Conservation (phyloP, 2,797 vertebrate species). For the Ciconia nigra region DNA sequence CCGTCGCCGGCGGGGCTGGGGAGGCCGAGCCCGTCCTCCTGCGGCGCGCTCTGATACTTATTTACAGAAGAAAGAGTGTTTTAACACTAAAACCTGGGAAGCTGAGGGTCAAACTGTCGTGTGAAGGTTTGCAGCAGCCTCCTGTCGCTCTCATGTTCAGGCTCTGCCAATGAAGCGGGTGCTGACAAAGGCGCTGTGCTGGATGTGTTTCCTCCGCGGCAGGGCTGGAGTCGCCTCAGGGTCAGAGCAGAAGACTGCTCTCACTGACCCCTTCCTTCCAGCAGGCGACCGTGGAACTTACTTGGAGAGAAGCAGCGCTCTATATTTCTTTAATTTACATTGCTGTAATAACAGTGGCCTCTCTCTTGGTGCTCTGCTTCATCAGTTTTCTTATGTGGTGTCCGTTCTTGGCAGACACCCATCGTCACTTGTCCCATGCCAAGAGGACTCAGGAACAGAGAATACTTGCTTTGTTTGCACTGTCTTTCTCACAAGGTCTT, state of each 20-base stretch:
- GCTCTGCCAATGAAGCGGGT: fast-evolving
- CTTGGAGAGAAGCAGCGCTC: neutral
- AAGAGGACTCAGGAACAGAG: neutral
- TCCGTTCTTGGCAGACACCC: neutral
- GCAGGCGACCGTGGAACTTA: fast-evolving
- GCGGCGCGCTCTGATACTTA: no score
- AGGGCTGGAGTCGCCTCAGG: fast-evolving
- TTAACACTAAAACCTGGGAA: fast-evolving
- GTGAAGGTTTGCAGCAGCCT: neutral
- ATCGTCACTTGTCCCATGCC: fast-evolving
- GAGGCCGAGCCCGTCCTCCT: no score
- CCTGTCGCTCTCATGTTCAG: fast-evolving
- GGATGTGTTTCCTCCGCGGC: fast-evolving
- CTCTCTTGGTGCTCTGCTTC: neutral
- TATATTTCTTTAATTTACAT: fast-evolving
- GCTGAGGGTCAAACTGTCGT: fast-evolving
- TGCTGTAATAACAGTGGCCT: no score
- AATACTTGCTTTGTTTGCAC: neutral
- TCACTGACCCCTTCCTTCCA: fast-evolving
- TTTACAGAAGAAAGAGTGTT: neutral
- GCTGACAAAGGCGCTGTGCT: neutral
- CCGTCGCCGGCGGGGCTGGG: no score
- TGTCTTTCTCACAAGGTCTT: neutral
- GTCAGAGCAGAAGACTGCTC: fast-evolving
- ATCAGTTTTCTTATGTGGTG: fast-evolving